These are phyloP conservation scores for Lordiphosa clarofinis DNA, from an alignment of 1,140 invertebrate genomes.

Conservation along the genomic window DNA sequence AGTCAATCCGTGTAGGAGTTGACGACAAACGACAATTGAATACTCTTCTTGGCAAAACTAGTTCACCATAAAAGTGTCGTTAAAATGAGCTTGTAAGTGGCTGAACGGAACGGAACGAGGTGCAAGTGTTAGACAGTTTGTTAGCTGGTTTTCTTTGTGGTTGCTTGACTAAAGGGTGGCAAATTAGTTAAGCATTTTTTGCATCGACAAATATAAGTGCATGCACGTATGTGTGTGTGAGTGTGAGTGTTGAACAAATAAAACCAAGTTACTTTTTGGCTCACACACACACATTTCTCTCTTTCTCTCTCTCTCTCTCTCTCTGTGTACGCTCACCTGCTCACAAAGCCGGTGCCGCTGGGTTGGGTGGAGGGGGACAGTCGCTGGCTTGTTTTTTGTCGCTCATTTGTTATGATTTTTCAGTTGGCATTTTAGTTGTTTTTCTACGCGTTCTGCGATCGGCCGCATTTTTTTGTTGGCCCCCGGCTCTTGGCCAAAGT, in stretches of 20 bases:
- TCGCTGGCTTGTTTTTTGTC: constrained; percentile 26
- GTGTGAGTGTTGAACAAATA: too few relatives aligned
- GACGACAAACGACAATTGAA: too few relatives aligned
- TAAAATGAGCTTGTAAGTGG: too few relatives aligned
- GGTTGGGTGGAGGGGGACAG: background rate
- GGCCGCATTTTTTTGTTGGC: constrained; percentile 54
- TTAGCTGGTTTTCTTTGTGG: background rate
- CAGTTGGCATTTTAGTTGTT: constrained; percentile 73
- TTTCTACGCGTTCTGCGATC: constrained; percentile 74
- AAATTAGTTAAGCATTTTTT: constrained; percentile 38
- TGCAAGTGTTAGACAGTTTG: too few relatives aligned
- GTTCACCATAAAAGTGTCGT: too few relatives aligned
- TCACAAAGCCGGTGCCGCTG: constrained; percentile 7
- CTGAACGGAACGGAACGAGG: too few relatives aligned
- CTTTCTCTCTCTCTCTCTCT: background rate
- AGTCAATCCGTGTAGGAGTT: too few relatives aligned
- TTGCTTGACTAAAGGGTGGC: constrained; percentile 14
- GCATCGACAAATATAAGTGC: background rate
- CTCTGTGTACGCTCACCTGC: constrained; percentile 6
- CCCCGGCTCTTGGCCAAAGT: background rate
- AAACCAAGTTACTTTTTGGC: background rate
- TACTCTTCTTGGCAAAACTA: too few relatives aligned
- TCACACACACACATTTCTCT: background rate
- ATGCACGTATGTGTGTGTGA: background rate
- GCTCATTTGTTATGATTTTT: constrained; percentile 76